These are phyloP conservation scores for Thymallus thymallus DNA, from an alignment of 2,113 vertebrate species.

Conservation along the genomic window DNA sequence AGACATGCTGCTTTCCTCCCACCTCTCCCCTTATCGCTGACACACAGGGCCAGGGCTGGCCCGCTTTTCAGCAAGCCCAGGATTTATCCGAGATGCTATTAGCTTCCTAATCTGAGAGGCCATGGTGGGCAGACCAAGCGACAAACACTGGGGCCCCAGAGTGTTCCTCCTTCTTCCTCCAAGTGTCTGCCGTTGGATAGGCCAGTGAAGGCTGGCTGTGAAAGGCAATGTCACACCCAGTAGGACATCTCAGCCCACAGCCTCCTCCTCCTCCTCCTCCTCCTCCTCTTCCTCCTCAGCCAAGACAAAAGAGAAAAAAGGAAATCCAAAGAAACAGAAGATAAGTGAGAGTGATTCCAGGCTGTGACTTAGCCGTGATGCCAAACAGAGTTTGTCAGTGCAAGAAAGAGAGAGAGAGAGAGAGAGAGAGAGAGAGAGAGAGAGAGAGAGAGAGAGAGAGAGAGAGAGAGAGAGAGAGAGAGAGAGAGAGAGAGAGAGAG, in stretches of 20 bases:
- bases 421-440: not conserved
- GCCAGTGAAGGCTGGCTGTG: not conserved
- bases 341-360: not conserved
- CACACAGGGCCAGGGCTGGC: constrained; percentile 30
- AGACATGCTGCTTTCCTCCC: too few species aligned
- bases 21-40: constrained; percentile 30
- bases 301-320: not conserved
- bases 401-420: not conserved
- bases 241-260: too few species aligned
- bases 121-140: too few species aligned
- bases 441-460: not conserved
- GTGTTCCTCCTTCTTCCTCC: too few species aligned
- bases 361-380: too few species aligned
- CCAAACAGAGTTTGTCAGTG: too few species aligned
- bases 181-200: too few species aligned
- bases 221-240: not conserved
- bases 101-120: constrained; percentile 38
- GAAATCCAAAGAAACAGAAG: not conserved
- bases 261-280: too few species aligned
- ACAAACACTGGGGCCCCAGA: too few species aligned
- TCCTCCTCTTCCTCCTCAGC: not conserved
- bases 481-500: too few species aligned
- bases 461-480: not conserved
- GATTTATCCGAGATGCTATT: constrained; percentile 24
- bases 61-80: not conserved